Percentiles rank a stretch among this genome's conserved stretches.
phyloP scores from a whole-genome alignment of 2,888 invertebrate genomes.

The Diachrysia chrysitis region DNA sequence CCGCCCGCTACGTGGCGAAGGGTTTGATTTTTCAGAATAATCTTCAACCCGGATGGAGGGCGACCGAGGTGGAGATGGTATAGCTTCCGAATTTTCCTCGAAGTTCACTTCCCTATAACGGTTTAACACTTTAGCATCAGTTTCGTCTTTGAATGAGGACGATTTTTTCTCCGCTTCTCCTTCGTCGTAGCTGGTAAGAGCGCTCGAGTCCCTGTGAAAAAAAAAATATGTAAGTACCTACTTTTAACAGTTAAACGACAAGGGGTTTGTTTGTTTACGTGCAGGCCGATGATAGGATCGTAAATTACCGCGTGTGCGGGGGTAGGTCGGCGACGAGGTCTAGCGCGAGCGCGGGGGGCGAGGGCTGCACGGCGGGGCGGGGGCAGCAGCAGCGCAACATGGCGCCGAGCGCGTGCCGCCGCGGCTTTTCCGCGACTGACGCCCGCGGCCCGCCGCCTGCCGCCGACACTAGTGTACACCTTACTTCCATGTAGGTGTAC shows the following conservation, averaged over 20 bases:
- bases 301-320: constrained; percentile 79
- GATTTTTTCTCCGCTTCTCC: constrained; percentile 35
- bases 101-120: constrained; percentile 21
- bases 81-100: constrained; percentile 17
- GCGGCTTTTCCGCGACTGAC: constrained; percentile 80
- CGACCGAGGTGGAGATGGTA: constrained; percentile 69
- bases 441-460: constrained; percentile 75
- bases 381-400: constrained; percentile 80
- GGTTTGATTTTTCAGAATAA: constrained; percentile 75
- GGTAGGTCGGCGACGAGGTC: constrained; percentile 85
- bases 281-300: constrained; percentile 22
- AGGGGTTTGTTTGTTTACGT: constrained; percentile 51
- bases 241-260: constrained; percentile 32
- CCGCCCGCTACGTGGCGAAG: constrained; percentile 55
- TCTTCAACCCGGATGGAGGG: constrained; percentile 81
- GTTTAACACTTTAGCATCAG: constrained; percentile 21
- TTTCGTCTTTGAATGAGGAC: constrained; percentile 31
- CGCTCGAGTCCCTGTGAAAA: constrained; percentile 82
- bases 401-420: constrained; percentile 75
- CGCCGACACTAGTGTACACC: constrained; percentile 20
- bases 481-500: constrained; percentile 33
- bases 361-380: constrained; percentile 62
- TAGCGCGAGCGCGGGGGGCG: constrained; percentile 68
- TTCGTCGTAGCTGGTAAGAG: constrained; percentile 70
- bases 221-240: constrained; percentile 44